Conservation (phyloP, 2,113 vertebrate species). For the Lipotes vexillifer region DNA sequence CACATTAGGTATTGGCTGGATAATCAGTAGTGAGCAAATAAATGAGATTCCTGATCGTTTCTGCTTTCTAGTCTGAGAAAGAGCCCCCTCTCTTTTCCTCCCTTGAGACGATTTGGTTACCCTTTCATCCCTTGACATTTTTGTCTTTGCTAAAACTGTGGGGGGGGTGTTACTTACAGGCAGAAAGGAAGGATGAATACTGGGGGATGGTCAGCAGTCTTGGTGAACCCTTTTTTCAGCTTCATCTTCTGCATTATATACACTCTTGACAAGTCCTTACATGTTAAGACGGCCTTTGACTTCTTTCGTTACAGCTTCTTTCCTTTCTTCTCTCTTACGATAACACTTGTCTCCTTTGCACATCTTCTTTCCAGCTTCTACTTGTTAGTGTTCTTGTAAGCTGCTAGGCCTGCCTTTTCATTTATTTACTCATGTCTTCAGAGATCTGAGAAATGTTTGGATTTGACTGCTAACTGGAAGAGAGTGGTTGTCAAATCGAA, state of each 20-base stretch:
- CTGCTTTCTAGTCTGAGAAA: neutral
- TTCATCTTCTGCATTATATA: neutral
- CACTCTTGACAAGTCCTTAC: neutral
- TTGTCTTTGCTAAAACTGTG: neutral
- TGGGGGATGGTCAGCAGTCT: neutral
- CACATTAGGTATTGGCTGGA: neutral
- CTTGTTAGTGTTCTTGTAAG: neutral
- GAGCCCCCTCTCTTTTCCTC: neutral
- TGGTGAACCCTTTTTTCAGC: neutral
- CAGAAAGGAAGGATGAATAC: neutral
- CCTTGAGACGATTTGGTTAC: neutral
- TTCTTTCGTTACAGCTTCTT: neutral
- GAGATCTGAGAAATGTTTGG: neutral
- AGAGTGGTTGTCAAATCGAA: neutral
- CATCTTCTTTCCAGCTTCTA: neutral
- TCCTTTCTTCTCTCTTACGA: neutral
- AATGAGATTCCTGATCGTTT: neutral
- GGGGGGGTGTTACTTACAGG: neutral
- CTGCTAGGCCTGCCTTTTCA: neutral
- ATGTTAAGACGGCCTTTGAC: neutral
- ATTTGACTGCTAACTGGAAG: neutral
- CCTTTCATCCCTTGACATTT: neutral
- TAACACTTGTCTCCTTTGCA: neutral
- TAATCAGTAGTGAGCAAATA: neutral
- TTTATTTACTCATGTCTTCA: neutral